Percentiles rank a stretch among this genome's conserved stretches.
These are phyloP conservation scores for Tridacna gigas DNA, from an alignment of 2,888 invertebrate genomes.

Conservation along the genomic window DNA sequence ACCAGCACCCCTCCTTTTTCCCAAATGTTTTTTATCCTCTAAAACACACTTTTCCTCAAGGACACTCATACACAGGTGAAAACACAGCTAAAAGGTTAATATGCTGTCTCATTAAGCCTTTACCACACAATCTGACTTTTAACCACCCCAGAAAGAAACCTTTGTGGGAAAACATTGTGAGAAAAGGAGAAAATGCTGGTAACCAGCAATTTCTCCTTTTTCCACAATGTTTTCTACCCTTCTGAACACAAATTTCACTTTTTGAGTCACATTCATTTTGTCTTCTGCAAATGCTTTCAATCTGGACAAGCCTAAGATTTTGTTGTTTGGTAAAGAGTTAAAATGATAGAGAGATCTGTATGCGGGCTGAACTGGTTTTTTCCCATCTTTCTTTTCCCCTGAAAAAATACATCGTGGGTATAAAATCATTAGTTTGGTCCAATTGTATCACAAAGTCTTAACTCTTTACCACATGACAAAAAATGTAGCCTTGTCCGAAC, in stretches of 20 bases:
- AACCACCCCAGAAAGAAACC: neutral
- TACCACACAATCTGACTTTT: neutral
- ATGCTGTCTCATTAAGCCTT: neutral
- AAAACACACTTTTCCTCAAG: too few species aligned
- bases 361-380: too few species aligned
- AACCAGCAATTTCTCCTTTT: conserved; percentile 1
- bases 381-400: too few species aligned
- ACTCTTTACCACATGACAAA: too few species aligned
- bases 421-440: neutral
- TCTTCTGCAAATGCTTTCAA: neutral
- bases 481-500: too few species aligned
- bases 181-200: conserved; percentile 1
- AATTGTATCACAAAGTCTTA: too few species aligned
- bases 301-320: neutral
- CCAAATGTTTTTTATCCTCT: neutral
- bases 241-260: neutral
- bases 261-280: neutral
- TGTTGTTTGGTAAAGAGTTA: neutral
- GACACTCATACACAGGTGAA: too few species aligned
- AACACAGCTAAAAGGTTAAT: too few species aligned
- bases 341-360: too few species aligned
- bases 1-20: neutral
- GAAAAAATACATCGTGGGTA: too few species aligned
- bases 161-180: neutral
- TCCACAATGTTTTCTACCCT: neutral